Conservation (phyloP, 2,113 vertebrate genomes). For the Atherinomorus stipes region DNA sequence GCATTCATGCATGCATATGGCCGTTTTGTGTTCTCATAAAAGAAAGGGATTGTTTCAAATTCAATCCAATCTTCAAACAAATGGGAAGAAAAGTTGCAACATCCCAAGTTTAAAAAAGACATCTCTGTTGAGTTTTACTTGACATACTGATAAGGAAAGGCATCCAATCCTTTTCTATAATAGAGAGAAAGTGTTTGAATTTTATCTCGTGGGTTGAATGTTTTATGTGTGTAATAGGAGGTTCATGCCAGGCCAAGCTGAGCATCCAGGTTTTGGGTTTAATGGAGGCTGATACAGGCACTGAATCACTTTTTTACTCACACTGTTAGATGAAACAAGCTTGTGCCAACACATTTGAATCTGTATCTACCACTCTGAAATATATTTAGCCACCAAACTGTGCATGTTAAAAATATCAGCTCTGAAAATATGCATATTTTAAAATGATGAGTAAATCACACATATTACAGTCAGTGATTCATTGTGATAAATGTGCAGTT, state of each 20-base stretch:
- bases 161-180: constrained; percentile 21
- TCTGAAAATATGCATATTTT: background rate
- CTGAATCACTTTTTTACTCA: constrained; percentile 33
- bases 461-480: background rate
- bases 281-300: constrained; percentile 30
- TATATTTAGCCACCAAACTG: constrained; percentile 26
- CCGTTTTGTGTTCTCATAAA: constrained; percentile 19
- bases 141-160: constrained; percentile 37
- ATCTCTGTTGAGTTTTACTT: constrained; percentile 38
- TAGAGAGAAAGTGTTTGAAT: background rate
- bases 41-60: constrained; percentile 53
- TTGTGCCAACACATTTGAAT: constrained; percentile 27
- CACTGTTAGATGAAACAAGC: constrained; percentile 17
- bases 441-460: constrained; percentile 8
- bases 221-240: constrained; percentile 42
- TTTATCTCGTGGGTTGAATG: constrained; percentile 49
- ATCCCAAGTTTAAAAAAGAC: constrained; percentile 40
- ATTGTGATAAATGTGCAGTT: constrained; percentile 1
- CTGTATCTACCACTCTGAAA: constrained; percentile 9
- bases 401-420: background rate
- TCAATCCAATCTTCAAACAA: constrained; percentile 63
- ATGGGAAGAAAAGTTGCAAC: constrained; percentile 35
- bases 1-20: background rate
- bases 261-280: constrained; percentile 26
- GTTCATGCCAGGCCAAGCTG: constrained; percentile 13